Evolutionary conservation across 2,888 invertebrate species (phyloP).

Genomic region (Drosophila heteroneura): DNA sequence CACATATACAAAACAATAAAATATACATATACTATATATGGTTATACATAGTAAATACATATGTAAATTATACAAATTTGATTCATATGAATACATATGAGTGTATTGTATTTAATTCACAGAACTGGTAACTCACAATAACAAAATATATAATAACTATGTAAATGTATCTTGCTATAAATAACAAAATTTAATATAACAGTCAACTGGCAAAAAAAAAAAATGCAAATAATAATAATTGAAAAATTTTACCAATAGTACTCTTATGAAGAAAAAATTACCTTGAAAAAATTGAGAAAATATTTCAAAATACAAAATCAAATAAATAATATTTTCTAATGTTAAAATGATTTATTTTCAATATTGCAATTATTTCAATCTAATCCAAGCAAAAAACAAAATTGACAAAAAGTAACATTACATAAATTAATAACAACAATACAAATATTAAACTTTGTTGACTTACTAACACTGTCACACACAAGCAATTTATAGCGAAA

Average conservation of each 20-base stretch:
- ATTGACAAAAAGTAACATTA: conserved; percentile 9
- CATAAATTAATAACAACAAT: conserved; percentile 47
- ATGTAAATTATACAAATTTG: conserved; percentile 57
- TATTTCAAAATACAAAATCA: conserved; percentile 9
- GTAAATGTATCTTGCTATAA: conserved; percentile 69
- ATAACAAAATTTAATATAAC: conserved; percentile 73
- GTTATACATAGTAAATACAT: conserved; percentile 33
- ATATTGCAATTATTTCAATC: conserved; percentile 55
- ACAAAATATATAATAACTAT: conserved; percentile 42
- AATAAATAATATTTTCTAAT: conserved; percentile 32
- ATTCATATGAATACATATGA: conserved; percentile 43
- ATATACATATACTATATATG: conserved; percentile 43
- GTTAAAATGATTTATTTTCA: conserved; percentile 45
- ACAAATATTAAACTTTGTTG: conserved; percentile 62
- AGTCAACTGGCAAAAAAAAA: conserved; percentile 5
- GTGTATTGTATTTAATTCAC: conserved; percentile 67
- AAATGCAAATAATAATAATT: conserved; percentile 7
- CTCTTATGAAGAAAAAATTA: conserved; percentile 34
- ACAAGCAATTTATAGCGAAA: conserved; percentile 52
- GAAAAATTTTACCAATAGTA: conserved; percentile 52
- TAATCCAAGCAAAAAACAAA: conserved; percentile 35
- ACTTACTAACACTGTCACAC: conserved; percentile 49
- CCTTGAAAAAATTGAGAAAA: conserved; percentile 22
- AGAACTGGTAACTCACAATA: conserved; percentile 75
- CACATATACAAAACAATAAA: conserved; percentile 44